Conservation (phyloP, 2,888 invertebrate species). For the Lithophane ornitopus region DNA sequence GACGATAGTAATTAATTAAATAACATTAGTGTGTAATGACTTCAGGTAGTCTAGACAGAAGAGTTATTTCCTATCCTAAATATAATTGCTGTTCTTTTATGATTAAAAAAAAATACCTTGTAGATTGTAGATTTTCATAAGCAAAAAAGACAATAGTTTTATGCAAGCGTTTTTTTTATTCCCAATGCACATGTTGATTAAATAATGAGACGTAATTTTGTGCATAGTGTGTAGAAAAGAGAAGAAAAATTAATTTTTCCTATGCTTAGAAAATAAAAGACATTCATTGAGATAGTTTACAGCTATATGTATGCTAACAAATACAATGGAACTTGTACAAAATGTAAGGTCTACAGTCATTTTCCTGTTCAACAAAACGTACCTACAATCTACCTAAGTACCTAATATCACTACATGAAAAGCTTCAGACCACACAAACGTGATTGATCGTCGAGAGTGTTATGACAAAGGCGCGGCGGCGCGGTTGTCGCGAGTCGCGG, state of each 20-base stretch:
- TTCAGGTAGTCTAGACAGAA: constrained; percentile 26
- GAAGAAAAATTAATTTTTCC: not conserved
- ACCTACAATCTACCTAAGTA: constrained; percentile 10
- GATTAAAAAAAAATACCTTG: not conserved
- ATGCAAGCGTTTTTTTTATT: not conserved
- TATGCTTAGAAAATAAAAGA: not conserved
- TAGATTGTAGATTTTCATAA: not conserved
- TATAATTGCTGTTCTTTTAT: not conserved
- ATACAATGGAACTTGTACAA: not conserved
- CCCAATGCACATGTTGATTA: not conserved
- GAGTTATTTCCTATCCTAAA: not conserved
- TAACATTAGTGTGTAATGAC: constrained; percentile 25
- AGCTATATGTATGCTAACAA: not conserved
- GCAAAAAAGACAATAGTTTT: not conserved
- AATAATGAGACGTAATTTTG: not conserved
- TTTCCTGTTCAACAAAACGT: constrained; percentile 8
- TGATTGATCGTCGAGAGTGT: constrained; percentile 56
- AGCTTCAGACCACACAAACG: constrained; percentile 51
- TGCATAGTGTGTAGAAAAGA: not conserved
- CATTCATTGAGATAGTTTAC: not conserved
- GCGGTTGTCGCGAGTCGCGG: constrained; percentile 52
- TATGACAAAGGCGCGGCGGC: constrained; percentile 47
- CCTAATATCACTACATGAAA: constrained; percentile 45
- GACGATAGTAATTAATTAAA: constrained; percentile 22
- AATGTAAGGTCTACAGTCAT: not conserved